Evolutionary conservation across 2,797 vertebrate genomes (phyloP), one percentile per base, ranked within the genome.

Genomic region (Muscicapa comitata): DNA sequence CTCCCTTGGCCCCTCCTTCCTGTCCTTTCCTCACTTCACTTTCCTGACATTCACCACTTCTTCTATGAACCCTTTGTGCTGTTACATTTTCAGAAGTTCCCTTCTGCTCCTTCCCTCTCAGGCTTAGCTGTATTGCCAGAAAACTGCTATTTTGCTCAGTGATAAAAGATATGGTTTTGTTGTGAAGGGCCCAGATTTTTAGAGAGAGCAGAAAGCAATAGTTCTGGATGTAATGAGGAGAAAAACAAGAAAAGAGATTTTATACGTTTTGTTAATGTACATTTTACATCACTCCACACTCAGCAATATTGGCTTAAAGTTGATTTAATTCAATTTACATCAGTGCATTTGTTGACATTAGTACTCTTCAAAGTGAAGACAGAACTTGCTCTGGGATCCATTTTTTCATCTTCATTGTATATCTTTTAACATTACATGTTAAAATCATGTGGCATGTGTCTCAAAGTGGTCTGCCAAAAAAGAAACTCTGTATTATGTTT

Each of bases 131-230:
- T 8, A n/a, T 6, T 33, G 53, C 35, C 42, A 74, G 68, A 71
- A 72, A 87, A 23, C 26, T 59, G 45, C 11, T 1, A 1, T 35
- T 91, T 73, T 1, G 4, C 37, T 63, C 16, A 7, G 21, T 26
- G 42, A 79, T 24, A 42, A 47, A 74, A 85, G 19, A 43, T 25
- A 29, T 1, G 6, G 59, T 17, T 85, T 66, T 70, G 19, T 67
- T 0, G 0, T n/a, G 23, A n/a, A 57, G 35, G 3, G 14, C 14
- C 23, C 17, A 38, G 40, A 18, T 25, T 72, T 78, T 79, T 8
- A 29, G 13, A 66, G 8, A 48, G 10, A 66, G 50, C 31, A 83
- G 38, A 65, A 48, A 54, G 17, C 33, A 71, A 42, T 11, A 82
- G 16, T 16, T 81, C 45, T 59, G 54, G 19, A 80, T 1, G 9